These are phyloP conservation scores for Tinamus major DNA, from an alignment of 2,797 vertebrate species.

Conservation along the genomic window DNA sequence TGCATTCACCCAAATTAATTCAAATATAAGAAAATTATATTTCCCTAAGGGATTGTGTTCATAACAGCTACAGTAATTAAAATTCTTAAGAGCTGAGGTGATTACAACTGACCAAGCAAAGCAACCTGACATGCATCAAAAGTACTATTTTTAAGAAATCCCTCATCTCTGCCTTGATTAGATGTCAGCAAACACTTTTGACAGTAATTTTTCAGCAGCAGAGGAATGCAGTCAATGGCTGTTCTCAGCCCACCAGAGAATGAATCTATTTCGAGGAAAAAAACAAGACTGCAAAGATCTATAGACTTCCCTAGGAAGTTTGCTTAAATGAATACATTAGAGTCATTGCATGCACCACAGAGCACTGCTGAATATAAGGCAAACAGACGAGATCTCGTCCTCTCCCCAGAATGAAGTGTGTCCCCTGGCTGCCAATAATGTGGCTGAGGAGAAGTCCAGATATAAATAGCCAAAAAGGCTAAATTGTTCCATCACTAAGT, in stretches of 20 bases:
- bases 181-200: constrained; percentile 52
- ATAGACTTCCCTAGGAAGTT: constrained; percentile 8
- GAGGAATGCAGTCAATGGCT: not conserved
- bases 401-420: not conserved
- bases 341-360: not conserved
- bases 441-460: not conserved
- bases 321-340: not conserved
- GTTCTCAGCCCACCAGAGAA: constrained; percentile 25
- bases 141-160: constrained; percentile 50
- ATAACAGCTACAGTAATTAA: constrained; percentile 59
- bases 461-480: not conserved
- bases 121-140: constrained; percentile 45
- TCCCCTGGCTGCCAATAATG: not conserved
- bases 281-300: not conserved
- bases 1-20: constrained; percentile 34
- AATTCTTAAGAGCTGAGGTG: constrained; percentile 53
- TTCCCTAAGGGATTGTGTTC: constrained; percentile 28
- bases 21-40: constrained; percentile 38
- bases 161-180: constrained; percentile 51
- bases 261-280: not conserved
- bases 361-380: not conserved
- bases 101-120: constrained; percentile 63
- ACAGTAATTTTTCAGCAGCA: constrained; percentile 43
- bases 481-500: not conserved
- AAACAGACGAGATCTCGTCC: not conserved